phyloP scores from a whole-genome alignment of 2,888 invertebrate genomes.

The Callyntrura sp. region DNA sequence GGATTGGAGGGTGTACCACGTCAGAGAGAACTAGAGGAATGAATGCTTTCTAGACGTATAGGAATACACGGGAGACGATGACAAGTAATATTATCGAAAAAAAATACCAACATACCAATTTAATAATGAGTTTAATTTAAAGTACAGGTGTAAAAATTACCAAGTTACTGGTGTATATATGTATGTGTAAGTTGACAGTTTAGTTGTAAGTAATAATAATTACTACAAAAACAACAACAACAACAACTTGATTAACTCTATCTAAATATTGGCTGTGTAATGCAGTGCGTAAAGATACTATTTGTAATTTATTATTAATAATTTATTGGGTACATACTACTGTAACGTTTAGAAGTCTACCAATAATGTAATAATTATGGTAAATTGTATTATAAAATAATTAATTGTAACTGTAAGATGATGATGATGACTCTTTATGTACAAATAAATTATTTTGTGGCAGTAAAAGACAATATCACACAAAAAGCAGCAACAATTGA shows the following conservation, averaged over 20 bases:
- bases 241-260: neutral
- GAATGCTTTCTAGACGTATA: conserved; percentile 52
- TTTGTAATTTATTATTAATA: neutral
- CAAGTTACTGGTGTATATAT: neutral
- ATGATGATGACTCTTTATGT: conserved; percentile 73
- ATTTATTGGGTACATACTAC: neutral
- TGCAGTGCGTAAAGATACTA: neutral
- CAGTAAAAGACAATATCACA: conserved; percentile 76
- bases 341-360: conserved; percentile 14
- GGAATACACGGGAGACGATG: neutral
- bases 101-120: conserved; percentile 41
- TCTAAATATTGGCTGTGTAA: neutral
- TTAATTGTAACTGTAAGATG: conserved; percentile 52
- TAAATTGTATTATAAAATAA: conserved; percentile 5
- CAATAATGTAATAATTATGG: neutral
- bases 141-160: neutral
- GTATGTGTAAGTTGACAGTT: neutral
- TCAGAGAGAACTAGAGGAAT: conserved; percentile 49
- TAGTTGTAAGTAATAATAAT: neutral
- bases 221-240: neutral
- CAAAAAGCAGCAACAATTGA: conserved; percentile 27
- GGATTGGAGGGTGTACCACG: neutral
- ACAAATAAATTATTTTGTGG: conserved; percentile 81
- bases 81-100: neutral
- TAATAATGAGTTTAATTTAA: neutral